Percentiles rank a stretch among this genome's conserved stretches.
Evolutionary conservation across 2,113 vertebrate species (phyloP).

Genomic region (Leptosomus discolor): DNA sequence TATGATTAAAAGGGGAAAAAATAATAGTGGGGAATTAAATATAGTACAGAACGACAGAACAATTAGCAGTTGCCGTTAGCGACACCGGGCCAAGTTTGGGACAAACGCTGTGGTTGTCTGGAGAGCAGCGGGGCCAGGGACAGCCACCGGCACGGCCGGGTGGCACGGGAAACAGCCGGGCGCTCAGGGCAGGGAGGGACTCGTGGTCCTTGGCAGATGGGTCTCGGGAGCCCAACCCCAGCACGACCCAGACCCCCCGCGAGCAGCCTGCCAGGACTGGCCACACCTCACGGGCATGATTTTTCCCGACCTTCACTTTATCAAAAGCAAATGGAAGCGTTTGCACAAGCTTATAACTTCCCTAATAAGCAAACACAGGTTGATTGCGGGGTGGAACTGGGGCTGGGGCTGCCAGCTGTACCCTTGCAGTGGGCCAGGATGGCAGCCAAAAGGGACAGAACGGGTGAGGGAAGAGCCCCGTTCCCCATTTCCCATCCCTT

Average conservation of each 20-base stretch:
- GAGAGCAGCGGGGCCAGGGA: not conserved
- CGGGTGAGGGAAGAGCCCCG: fast-evolving
- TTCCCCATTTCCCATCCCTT: not conserved
- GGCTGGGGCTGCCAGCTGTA: not conserved
- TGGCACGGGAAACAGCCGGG: not conserved
- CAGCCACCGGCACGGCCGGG: not conserved
- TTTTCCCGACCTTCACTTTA: not conserved
- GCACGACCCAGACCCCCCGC: fast-evolving
- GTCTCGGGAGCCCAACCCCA: fast-evolving
- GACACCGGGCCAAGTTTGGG: constrained; percentile 3
- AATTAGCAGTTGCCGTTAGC: constrained; percentile 56
- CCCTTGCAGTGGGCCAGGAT: not conserved
- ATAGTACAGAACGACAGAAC: constrained; percentile 48
- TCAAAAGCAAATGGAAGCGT: constrained; percentile 31
- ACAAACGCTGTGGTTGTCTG: not conserved
- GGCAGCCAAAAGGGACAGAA: not conserved
- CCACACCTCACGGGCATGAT: not conserved
- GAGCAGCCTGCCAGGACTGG: not conserved
- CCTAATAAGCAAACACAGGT: constrained; percentile 16
- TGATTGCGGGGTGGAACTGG: not conserved
- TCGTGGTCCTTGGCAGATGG: not conserved
- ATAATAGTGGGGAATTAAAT: constrained; percentile 65
- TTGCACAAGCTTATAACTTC: constrained; percentile 28
- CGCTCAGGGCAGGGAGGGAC: not conserved
- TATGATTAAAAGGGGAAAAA: constrained; percentile 71